A percentile compares a stretch with the other conserved stretches of the same genome.
phyloP scores from a whole-genome alignment of 2,888 invertebrate genomes.

The Thyatira batis region DNA sequence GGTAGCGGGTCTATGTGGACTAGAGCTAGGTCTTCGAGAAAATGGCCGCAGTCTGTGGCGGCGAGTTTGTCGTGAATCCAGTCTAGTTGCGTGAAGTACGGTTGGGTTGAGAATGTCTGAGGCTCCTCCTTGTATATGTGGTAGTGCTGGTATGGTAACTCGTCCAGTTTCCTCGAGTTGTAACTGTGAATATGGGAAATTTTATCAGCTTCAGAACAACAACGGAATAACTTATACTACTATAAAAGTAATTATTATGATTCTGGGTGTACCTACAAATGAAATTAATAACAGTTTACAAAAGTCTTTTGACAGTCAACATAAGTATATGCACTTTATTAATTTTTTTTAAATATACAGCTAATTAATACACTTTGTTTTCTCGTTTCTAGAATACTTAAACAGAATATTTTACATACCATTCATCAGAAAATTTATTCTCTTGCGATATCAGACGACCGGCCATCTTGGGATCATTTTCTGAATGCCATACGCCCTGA shows the following conservation, averaged over 20 bases:
- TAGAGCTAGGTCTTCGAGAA: constrained; percentile 89
- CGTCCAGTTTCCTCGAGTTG: constrained; percentile 90
- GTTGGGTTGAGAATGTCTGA: constrained; percentile 83
- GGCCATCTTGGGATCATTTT: constrained; percentile 80
- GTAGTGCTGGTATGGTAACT: constrained; percentile 90
- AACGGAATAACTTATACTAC: no score
- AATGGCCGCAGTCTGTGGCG: constrained; percentile 88
- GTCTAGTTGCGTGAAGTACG: constrained; percentile 87
- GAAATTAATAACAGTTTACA: no score
- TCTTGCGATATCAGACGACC: constrained; percentile 84
- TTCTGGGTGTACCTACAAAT: no score
- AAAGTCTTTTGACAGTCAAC: no score
- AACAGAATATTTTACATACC: constrained; percentile 53
- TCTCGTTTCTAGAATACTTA: no score
- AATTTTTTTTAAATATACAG: no score
- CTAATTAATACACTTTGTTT: no score
- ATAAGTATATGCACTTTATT: no score
- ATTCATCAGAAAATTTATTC: constrained; percentile 76
- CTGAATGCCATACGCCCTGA: constrained; percentile 83
- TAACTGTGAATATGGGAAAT: no score
- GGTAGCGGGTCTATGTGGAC: constrained; percentile 73
- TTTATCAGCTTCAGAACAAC: no score
- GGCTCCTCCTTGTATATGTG: constrained; percentile 80
- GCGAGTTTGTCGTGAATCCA: constrained; percentile 92
- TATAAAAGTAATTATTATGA: not conserved